Base-by-base conservation (phyloP, 2,888 invertebrate genomes). In the Proisotoma minuta region DNA sequence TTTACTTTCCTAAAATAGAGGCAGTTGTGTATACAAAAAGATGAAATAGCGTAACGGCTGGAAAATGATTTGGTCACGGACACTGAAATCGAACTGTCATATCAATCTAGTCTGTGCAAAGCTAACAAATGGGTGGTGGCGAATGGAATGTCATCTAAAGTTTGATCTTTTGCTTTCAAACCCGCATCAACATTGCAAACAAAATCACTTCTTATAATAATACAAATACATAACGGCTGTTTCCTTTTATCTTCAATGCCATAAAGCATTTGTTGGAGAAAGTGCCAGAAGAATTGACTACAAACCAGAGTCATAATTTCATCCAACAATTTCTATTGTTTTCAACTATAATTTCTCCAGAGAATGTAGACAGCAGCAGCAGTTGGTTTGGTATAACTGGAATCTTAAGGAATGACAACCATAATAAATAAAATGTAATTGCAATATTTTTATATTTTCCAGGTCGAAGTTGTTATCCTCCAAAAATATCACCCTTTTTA, bases 161-260 rank as follows among this genome's bases (percentile, higher is more conserved):
- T 43, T 43, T 43, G 43, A 43, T 43, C 43, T 43, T 43, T 43
- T 43, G 20, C 18, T 15, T n/a, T n/a, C n/a, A n/a, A n/a, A n/a
- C n/a, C n/a, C n/a, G n/a, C n/a, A n/a, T n/a, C n/a, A n/a, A n/a
- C n/a, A n/a, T n/a, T n/a, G n/a, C n/a, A n/a, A n/a, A n/a, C n/a
- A n/a, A n/a, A n/a, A n/a, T n/a, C n/a, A n/a, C n/a, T n/a, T n/a
- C n/a, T n/a, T n/a, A n/a, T n/a, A n/a, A n/a, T n/a, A n/a, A n/a
- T n/a, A n/a, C n/a, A n/a, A n/a, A n/a, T n/a, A n/a, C n/a, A n/a
- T n/a, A n/a, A n/a, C n/a, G n/a, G n/a, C n/a, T n/a, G n/a, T n/a
- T n/a, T n/a, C n/a, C n/a, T n/a, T n/a, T n/a, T n/a, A n/a, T n/a
- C n/a, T n/a, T n/a, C n/a, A n/a, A n/a, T n/a, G n/a, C n/a, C n/a